phyloP scores from a whole-genome alignment of 2,113 vertebrate species.

The Maccullochella peelii region DNA sequence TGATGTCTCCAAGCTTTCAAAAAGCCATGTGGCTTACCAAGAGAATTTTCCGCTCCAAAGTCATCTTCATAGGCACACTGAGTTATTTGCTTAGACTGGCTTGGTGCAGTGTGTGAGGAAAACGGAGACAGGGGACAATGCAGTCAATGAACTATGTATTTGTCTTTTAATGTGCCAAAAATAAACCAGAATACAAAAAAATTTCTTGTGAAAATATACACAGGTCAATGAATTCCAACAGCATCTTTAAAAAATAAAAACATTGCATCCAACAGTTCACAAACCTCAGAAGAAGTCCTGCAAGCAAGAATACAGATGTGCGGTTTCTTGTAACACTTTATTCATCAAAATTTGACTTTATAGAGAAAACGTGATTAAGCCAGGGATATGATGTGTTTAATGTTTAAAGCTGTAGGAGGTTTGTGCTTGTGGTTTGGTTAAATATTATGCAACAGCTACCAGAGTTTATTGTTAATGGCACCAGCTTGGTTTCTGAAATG shows the following conservation, averaged over 20 bases:
- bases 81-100: slow-evolving; percentile 68
- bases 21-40: slow-evolving; percentile 46
- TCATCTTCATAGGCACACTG: slow-evolving; percentile 41
- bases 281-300: slow-evolving; percentile 32
- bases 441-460: slow-evolving; percentile 49
- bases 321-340: slow-evolving; percentile 34
- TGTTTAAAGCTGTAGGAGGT: slow-evolving; percentile 55
- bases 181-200: slow-evolving; percentile 36
- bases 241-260: slow-evolving; percentile 8
- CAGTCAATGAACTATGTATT: slow-evolving; percentile 42
- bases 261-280: slow-evolving; percentile 6
- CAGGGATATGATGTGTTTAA: slow-evolving; percentile 44
- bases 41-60: slow-evolving; percentile 40
- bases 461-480: slow-evolving; percentile 65
- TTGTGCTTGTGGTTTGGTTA: slow-evolving; percentile 50
- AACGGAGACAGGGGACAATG: slow-evolving; percentile 47
- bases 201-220: slow-evolving; percentile 49
- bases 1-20: slow-evolving; percentile 43
- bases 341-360: slow-evolving; percentile 36
- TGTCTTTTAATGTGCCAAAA: slow-evolving; percentile 43
- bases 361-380: slow-evolving; percentile 44
- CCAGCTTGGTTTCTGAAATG: slow-evolving; percentile 20
- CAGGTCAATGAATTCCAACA: slow-evolving; percentile 20
- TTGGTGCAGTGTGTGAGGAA: slow-evolving; percentile 15
- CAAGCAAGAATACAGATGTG: slow-evolving; percentile 27